phyloP scores from a whole-genome alignment of 2,797 vertebrate genomes.

The Mastacembelus armatus region DNA sequence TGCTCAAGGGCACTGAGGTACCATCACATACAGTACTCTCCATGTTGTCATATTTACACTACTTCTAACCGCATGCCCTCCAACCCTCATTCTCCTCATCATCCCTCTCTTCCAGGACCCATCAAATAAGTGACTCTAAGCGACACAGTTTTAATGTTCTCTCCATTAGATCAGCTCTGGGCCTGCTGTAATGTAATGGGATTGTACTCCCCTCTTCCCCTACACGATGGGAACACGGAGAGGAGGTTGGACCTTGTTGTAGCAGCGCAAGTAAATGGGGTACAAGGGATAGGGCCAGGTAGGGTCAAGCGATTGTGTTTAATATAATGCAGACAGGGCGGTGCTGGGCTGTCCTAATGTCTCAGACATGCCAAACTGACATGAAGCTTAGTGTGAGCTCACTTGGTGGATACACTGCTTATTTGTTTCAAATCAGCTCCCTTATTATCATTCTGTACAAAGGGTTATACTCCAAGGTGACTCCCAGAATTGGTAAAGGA shows the following conservation, averaged over 20 bases:
- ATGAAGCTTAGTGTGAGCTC: constrained; percentile 60
- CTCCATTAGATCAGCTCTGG: constrained; percentile 78
- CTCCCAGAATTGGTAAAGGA: constrained; percentile 37
- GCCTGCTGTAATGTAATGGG: constrained; percentile 77
- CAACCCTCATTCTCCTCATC: constrained; percentile 39
- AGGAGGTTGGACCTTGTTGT: constrained; percentile 59
- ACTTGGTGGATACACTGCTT: constrained; percentile 57
- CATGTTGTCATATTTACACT: constrained; percentile 66
- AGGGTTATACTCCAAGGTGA: constrained; percentile 61
- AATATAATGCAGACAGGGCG: constrained; percentile 82
- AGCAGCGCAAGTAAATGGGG: constrained; percentile 68
- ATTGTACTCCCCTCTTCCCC: constrained; percentile 73
- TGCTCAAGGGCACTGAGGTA: constrained; percentile 80
- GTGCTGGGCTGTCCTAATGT: constrained; percentile 69
- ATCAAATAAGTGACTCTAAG: constrained; percentile 79
- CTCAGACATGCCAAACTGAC: constrained; percentile 72
- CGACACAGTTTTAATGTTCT: constrained; percentile 82
- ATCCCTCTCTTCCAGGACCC: constrained; percentile 65
- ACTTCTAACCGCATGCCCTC: constrained; percentile 43
- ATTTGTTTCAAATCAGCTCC: constrained; percentile 73
- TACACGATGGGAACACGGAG: constrained; percentile 49
- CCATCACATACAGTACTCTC: constrained; percentile 51
- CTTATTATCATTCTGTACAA: constrained; percentile 61
- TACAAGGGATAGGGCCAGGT: constrained; percentile 53
- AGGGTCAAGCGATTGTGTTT: constrained; percentile 81